Evolutionary conservation across 2,797 vertebrate genomes (phyloP).

Genomic region (Neostethus bicornis): DNA sequence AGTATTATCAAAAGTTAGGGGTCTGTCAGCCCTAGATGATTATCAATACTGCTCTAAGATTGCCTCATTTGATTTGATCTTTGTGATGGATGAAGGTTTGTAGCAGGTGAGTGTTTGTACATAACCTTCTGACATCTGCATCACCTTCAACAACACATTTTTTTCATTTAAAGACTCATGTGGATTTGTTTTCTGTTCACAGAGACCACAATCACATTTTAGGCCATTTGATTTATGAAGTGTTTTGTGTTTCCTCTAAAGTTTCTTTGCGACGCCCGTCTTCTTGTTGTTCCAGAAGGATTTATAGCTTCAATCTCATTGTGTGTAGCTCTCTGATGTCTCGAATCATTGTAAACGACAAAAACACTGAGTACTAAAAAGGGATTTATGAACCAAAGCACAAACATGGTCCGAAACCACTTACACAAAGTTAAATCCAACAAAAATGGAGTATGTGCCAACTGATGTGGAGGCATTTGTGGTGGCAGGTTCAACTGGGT

Average conservation of each 20-base stretch:
- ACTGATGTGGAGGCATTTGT: no score
- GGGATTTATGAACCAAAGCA: no score
- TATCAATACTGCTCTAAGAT: no score
- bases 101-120: conserved; percentile 23
- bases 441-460: no score
- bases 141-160: not conserved
- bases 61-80: no score
- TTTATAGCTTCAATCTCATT: not conserved
- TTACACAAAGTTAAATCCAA: no score
- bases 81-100: no score
- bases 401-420: no score
- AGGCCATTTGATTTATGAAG: not conserved
- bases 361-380: not conserved
- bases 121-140: not conserved
- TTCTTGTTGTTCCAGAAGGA: not conserved
- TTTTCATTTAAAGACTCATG: not conserved
- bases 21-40: no score
- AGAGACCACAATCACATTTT: conserved; percentile 12
- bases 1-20: no score
- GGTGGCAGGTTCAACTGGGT: no score
- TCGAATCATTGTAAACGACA: not conserved
- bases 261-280: not conserved
- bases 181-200: not conserved
- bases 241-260: conserved; percentile 2
- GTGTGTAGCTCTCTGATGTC: no score